phyloP scores from a whole-genome alignment of 2,888 invertebrate genomes.

The Harmothoe impar region DNA sequence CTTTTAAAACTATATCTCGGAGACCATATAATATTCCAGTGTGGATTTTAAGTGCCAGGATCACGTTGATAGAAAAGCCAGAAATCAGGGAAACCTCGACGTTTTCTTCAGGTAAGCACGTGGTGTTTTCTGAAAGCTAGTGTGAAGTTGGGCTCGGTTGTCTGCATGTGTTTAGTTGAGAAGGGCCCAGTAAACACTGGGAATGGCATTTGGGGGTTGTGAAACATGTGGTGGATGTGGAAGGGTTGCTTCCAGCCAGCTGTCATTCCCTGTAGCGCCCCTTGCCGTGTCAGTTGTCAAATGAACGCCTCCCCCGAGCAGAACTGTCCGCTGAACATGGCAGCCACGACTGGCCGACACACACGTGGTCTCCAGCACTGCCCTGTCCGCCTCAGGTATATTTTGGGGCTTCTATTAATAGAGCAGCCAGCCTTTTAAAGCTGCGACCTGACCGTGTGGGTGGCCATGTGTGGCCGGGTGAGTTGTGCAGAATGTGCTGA shows the following conservation, averaged over 20 bases:
- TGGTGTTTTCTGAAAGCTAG: conserved; percentile 2
- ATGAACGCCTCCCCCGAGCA: background rate
- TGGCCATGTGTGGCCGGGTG: conserved; percentile 54
- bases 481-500: background rate
- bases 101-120: conserved; percentile 63
- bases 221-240: background rate
- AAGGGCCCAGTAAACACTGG: background rate
- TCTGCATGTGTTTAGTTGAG: background rate
- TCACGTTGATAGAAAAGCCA: background rate
- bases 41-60: conserved; percentile 37
- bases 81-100: background rate
- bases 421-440: conserved; percentile 42
- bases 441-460: background rate
- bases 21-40: conserved; percentile 25
- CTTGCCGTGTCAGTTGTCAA: background rate
- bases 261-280: background rate
- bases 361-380: conserved; percentile 54
- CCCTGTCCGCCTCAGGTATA: background rate
- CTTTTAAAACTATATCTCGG: conserved; percentile 20
- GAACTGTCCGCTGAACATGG: background rate
- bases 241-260: background rate
- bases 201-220: background rate
- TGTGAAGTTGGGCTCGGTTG: background rate
- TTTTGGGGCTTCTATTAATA: conserved; percentile 52
- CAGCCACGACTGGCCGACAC: background rate